A percentile compares a stretch with the other conserved stretches of the same genome.
Evolutionary conservation across 1,140 invertebrate genomes (phyloP).

Genomic region (Hycleus cichorii): DNA sequence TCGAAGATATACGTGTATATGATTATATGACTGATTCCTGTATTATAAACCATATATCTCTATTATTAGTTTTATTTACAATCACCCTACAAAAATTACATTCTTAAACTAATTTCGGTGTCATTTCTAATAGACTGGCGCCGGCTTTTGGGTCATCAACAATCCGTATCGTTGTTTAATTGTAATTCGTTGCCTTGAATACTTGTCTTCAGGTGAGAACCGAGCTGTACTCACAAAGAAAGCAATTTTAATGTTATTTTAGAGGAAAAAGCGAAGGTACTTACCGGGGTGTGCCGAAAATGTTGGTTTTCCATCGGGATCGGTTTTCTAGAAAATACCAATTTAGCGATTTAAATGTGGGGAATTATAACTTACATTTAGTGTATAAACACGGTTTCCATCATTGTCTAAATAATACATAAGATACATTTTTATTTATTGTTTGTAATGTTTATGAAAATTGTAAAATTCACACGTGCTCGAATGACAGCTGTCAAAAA

Average conservation of each 20-base stretch:
- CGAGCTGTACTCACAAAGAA: constrained; percentile 56
- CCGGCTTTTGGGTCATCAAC: constrained; percentile 77
- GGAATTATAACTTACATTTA: constrained; percentile 49
- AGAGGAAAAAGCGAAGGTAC: background rate
- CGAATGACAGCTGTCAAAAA: too few relatives aligned
- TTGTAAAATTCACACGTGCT: too few relatives aligned
- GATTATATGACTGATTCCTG: constrained; percentile 11
- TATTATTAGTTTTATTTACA: background rate
- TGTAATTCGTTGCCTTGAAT: constrained; percentile 80
- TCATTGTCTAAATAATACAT: constrained; percentile 66
- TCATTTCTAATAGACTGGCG: constrained; percentile 52
- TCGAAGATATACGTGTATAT: constrained; percentile 8
- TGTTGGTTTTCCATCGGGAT: constrained; percentile 70
- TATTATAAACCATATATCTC: constrained; percentile 8
- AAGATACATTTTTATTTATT: constrained; percentile 58
- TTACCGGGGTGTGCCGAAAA: constrained; percentile 81
- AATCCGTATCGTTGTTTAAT: constrained; percentile 88
- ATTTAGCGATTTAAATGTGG: background rate
- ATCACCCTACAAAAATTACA: too few relatives aligned
- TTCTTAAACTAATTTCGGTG: too few relatives aligned
- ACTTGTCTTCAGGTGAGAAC: constrained; percentile 94
- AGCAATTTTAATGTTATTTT: constrained; percentile 5
- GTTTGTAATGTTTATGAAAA: too few relatives aligned
- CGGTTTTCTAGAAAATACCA: constrained; percentile 57
- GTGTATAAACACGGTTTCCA: constrained; percentile 62